Evolutionary conservation across 2,797 vertebrate species (phyloP), one percentile per base, ranked within the genome.

Genomic region (Rousettus madagascariensis): DNA sequence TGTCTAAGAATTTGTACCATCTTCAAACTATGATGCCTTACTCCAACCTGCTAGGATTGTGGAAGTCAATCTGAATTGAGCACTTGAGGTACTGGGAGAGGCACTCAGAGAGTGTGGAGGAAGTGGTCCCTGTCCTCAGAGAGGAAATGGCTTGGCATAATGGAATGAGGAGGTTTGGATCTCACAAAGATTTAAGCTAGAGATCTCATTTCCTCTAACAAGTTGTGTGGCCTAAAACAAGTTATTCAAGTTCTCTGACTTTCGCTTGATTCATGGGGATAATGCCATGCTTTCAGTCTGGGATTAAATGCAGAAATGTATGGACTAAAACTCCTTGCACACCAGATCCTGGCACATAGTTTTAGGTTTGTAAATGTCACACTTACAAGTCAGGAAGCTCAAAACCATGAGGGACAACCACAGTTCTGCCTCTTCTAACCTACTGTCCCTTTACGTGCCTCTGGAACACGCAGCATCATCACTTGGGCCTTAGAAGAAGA

Each of bases 91-190:
- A 26, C 49, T 46, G 1, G 6, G 22, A 4, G 15, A 51, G 38
- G 41, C 8, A 28, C 36, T 71, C n/a, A 24, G 55, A 46, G 6
- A 36, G 5, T 20, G 5, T 28, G 6, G 72, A 19, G 22, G 6
- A 8, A 72, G 6, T 30, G 28, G 0, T 38, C 16, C 28, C 10
- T 65, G 2, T 1, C 28, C 26, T 26, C 0, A 0, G n/a, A 4
- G 2, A 22, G 7, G 19, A 49, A 41, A 8, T 20, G 36, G 4
- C 2, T 36, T 49, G 4, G 30, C 0, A 1, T 36, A 8, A 24
- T 16, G 20, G 28, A 33, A 17, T 4, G 0, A 43, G 26, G 7
- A 46, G 10, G 22, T 24, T 51, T 46, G 28, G 33, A 46, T 57
- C 59, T 63, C 59, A 51, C 24, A 53, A 17, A 41, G 59, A n/a